A percentile compares a stretch with the other conserved stretches of the same genome.
These are phyloP conservation scores for Limenitis camilla DNA, from an alignment of 2,888 invertebrate genomes.

Conservation along the genomic window DNA sequence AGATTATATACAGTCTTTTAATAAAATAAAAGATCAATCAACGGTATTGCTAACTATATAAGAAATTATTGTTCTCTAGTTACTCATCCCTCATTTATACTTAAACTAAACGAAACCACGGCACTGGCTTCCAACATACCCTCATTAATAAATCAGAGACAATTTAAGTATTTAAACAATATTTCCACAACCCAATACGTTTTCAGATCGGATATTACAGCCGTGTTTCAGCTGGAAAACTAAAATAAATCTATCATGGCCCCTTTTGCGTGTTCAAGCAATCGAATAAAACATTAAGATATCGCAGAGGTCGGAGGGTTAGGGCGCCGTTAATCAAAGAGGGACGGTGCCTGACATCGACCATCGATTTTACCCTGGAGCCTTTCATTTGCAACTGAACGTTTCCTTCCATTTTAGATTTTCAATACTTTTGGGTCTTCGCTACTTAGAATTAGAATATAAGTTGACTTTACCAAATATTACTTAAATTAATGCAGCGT, in stretches of 20 bases:
- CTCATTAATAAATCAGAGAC: too few species aligned
- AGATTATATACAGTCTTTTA: too few species aligned
- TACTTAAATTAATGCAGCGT: background rate
- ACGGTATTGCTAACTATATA: too few species aligned
- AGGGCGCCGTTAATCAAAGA: slow-evolving; percentile 21
- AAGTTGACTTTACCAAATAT: too few species aligned
- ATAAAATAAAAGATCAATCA: too few species aligned
- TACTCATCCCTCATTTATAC: too few species aligned
- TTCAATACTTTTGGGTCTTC: background rate
- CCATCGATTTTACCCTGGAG: slow-evolving; percentile 9
- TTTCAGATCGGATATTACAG: slow-evolving; percentile 8
- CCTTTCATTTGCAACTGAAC: background rate
- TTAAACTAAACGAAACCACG: too few species aligned
- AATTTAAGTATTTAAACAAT: background rate
- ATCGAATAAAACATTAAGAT: slow-evolving; percentile 22
- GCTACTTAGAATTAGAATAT: too few species aligned
- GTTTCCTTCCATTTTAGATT: background rate
- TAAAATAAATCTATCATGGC: slow-evolving; percentile 13
- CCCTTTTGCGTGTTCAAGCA: slow-evolving; percentile 17
- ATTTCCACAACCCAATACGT: background rate
- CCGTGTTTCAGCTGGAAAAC: slow-evolving; percentile 13
- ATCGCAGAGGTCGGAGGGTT: slow-evolving; percentile 14
- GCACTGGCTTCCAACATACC: too few species aligned
- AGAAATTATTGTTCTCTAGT: too few species aligned
- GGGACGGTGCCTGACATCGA: slow-evolving; percentile 10